Percentiles rank a stretch among this genome's conserved stretches.
Evolutionary conservation across 2,888 invertebrate species (phyloP).

Genomic region (Hypomecis atomaria): DNA sequence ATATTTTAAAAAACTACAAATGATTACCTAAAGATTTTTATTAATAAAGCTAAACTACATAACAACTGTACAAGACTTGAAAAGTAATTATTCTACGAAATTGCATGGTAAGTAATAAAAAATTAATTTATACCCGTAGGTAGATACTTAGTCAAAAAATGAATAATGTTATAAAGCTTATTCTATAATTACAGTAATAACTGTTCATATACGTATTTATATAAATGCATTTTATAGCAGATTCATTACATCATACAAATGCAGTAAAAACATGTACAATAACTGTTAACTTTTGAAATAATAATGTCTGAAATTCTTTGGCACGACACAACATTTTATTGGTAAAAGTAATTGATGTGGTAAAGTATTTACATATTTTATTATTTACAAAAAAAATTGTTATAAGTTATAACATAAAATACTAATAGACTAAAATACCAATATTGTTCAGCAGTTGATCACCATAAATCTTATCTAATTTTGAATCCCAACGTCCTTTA

Average conservation of each 20-base stretch:
- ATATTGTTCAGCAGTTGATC: background rate
- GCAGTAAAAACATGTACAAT: slow-evolving; percentile 7
- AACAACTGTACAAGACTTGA: slow-evolving; percentile 67
- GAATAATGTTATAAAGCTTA: slow-evolving; percentile 9
- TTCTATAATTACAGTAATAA: background rate
- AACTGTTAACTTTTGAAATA: slow-evolving; percentile 5
- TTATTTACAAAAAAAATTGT: background rate
- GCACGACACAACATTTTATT: slow-evolving; percentile 34
- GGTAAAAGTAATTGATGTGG: slow-evolving; percentile 10
- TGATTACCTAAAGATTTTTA: slow-evolving; percentile 30
- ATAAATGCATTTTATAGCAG: slow-evolving; percentile 21
- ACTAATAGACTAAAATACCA: background rate
- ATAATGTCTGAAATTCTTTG: slow-evolving; percentile 34
- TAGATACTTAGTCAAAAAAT: slow-evolving; percentile 9
- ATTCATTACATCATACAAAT: background rate
- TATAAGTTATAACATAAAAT: background rate
- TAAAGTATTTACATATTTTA: slow-evolving; percentile 17
- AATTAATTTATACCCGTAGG: slow-evolving; percentile 45
- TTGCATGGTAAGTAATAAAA: slow-evolving; percentile 43
- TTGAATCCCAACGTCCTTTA: background rate
- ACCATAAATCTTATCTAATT: background rate
- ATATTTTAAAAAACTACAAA: slow-evolving; percentile 6
- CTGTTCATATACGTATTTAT: background rate
- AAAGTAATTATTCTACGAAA: slow-evolving; percentile 25
- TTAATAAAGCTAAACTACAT: slow-evolving; percentile 64